Evolutionary conservation across 2,797 vertebrate genomes (phyloP).

Genomic region (Gallinago stenura): DNA sequence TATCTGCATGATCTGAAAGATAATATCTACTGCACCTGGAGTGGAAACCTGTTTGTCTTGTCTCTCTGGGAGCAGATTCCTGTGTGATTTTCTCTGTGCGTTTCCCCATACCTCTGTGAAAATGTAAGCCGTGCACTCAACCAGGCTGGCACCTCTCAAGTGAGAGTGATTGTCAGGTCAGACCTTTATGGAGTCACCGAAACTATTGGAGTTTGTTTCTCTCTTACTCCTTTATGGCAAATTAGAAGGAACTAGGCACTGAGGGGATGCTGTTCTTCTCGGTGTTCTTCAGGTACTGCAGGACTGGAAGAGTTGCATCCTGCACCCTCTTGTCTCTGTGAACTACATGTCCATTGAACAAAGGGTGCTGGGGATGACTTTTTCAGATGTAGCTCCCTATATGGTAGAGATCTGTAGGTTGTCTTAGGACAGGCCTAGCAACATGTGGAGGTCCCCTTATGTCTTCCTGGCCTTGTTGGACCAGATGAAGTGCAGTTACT

Average conservation of each 20-base stretch:
- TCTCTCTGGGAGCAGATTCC: neutral
- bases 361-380: neutral
- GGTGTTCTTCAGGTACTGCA: neutral
- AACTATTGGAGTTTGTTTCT: neutral
- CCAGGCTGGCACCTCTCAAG: neutral
- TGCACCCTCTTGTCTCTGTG: neutral
- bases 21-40: neutral
- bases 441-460: neutral
- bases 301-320: neutral
- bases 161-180: neutral
- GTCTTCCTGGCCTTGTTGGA: neutral
- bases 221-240: neutral
- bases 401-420: neutral
- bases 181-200: neutral
- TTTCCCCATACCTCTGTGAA: neutral
- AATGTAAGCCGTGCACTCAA: neutral
- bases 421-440: neutral
- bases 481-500: neutral
- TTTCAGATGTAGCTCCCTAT: neutral
- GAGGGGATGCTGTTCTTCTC: neutral
- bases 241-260: neutral
- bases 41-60: neutral
- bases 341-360: neutral
- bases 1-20: neutral
- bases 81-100: neutral